Conservation (phyloP, 2,113 vertebrate species). For the Aptenodytes forsteri region DNA sequence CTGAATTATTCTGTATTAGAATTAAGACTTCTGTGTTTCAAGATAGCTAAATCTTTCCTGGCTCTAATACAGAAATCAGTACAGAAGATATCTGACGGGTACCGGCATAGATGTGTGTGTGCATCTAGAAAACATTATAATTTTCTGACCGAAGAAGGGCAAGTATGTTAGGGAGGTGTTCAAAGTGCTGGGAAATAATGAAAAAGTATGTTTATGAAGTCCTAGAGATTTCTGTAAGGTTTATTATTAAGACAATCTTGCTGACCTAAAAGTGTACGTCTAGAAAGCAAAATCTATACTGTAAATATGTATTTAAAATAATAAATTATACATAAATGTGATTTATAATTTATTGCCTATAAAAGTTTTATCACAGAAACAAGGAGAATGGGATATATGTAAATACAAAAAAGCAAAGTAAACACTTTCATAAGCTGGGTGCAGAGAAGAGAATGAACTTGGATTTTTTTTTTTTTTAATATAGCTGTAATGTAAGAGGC, state of each 20-base stretch:
- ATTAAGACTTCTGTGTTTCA: not conserved
- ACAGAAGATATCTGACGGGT: not conserved
- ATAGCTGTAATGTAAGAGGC: not conserved
- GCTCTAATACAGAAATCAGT: not conserved
- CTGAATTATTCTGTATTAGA: not conserved
- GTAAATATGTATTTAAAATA: conserved; percentile 79
- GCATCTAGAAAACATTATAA: not conserved
- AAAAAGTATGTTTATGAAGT: conserved; percentile 58
- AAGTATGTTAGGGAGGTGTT: not conserved
- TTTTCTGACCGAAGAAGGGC: not conserved
- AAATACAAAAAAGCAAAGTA: conserved; percentile 68
- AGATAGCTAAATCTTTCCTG: not conserved
- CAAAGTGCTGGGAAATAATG: conserved; percentile 51
- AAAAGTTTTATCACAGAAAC: conserved; percentile 78
- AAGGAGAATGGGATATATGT: conserved; percentile 62
- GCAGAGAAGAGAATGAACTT: conserved; percentile 14
- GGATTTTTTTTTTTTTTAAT: not conserved
- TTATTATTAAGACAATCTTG: conserved; percentile 56
- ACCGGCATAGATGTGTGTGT: not conserved
- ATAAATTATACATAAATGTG: conserved; percentile 76
- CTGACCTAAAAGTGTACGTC: conserved; percentile 65
- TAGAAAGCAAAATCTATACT: conserved; percentile 70
- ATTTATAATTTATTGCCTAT: conserved; percentile 77
- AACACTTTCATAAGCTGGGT: conserved; percentile 41
- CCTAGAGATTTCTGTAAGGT: conserved; percentile 47